These are phyloP conservation scores for Hyles lineata DNA, from an alignment of 2,888 invertebrate genomes.

Conservation along the genomic window DNA sequence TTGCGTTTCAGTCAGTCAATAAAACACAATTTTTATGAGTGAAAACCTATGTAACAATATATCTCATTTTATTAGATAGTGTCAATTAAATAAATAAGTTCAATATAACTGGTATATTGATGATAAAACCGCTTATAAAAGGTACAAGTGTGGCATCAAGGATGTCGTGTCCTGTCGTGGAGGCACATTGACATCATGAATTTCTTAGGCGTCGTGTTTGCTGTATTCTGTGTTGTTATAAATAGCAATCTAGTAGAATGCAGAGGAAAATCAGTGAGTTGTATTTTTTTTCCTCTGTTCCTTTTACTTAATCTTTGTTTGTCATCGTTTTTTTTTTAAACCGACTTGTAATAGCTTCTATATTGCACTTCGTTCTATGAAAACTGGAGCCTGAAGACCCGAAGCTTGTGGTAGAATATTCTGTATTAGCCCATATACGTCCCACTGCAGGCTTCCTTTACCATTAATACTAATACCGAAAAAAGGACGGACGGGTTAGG, in stretches of 20 bases:
- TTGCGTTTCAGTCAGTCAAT: not conserved
- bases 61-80: not conserved
- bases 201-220: not conserved
- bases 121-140: conserved; percentile 17
- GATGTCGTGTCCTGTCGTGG: not conserved
- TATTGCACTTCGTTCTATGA: too few relatives aligned
- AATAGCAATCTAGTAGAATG: not conserved
- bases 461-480: too few relatives aligned
- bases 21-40: not conserved
- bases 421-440: too few relatives aligned
- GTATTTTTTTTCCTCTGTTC: not conserved
- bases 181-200: conserved; percentile 7
- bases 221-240: not conserved
- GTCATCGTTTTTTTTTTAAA: too few relatives aligned
- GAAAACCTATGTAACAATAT: not conserved
- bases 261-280: not conserved
- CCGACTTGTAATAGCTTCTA: too few relatives aligned
- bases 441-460: too few relatives aligned
- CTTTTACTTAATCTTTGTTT: too few relatives aligned
- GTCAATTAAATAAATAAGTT: conserved; percentile 1
- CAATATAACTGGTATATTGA: not conserved
- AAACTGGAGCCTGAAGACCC: too few relatives aligned
- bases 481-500: too few relatives aligned
- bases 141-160: not conserved
- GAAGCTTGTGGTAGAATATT: too few relatives aligned